Evolutionary conservation across 92 coral and sea anemone species (phyloP).

Genomic region (Bergia sp.): DNA sequence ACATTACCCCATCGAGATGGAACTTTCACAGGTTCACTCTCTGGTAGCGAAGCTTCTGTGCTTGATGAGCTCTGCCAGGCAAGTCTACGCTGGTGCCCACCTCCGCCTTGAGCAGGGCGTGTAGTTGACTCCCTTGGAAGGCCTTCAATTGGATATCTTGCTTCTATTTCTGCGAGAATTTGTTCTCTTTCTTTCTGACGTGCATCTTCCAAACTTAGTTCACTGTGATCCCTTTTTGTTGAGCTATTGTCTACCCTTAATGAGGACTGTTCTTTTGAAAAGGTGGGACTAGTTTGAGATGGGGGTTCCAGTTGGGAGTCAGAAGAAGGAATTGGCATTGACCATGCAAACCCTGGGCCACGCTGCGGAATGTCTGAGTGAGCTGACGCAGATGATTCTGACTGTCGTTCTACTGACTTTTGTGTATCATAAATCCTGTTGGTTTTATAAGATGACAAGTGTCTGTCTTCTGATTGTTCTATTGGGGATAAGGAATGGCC

Average conservation of each 20-base stretch:
- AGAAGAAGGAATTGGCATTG: slow-evolving; percentile 40
- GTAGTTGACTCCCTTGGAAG: neutral
- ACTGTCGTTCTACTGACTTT: neutral
- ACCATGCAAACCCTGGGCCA: slow-evolving; percentile 38
- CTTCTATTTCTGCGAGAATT: slow-evolving; percentile 38
- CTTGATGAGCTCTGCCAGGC: slow-evolving; percentile 35
- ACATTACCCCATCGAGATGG: neutral
- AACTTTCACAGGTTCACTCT: slow-evolving; percentile 11
- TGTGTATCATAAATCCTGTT: slow-evolving; percentile 7
- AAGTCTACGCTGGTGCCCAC: slow-evolving; percentile 7
- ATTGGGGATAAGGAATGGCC: neutral
- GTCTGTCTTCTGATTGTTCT: neutral
- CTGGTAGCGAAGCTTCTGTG: slow-evolving; percentile 15
- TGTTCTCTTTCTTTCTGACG: slow-evolving; percentile 35
- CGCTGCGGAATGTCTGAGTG: slow-evolving; percentile 30
- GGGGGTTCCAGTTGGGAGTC: slow-evolving; percentile 9
- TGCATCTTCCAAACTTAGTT: neutral
- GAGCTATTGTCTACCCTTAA: no score
- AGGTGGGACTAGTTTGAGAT: slow-evolving; percentile 6
- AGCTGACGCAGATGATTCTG: slow-evolving; percentile 5
- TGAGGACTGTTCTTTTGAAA: slow-evolving; percentile 3
- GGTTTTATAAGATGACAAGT: neutral
- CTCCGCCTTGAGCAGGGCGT: neutral
- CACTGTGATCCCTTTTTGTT: neutral
- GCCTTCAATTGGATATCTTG: slow-evolving; percentile 25